These are phyloP conservation scores for Aleadryas rufinucha DNA, from an alignment of 2,113 vertebrate genomes.

Conservation along the genomic window DNA sequence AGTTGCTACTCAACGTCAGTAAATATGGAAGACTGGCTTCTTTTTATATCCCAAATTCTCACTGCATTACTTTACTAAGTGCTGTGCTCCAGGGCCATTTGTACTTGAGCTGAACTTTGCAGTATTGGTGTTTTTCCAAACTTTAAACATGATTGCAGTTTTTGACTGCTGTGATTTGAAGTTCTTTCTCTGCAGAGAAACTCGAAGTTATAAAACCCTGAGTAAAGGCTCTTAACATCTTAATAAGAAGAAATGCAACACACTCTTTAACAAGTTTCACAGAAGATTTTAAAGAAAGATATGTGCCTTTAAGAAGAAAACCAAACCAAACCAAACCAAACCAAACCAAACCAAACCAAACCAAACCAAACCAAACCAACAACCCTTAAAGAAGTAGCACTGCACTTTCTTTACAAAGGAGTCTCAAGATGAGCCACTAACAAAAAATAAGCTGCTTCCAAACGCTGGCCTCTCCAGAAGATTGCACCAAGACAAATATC, in stretches of 20 bases:
- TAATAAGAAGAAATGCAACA: neutral
- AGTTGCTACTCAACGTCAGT: neutral
- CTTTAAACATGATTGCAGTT: neutral
- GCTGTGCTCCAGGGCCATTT: neutral
- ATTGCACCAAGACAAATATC: neutral
- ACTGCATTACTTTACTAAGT: neutral
- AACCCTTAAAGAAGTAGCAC: neutral
- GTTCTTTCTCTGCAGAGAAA: neutral
- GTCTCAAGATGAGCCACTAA: neutral
- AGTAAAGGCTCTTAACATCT: neutral
- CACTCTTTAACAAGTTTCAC: neutral
- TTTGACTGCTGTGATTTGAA: neutral
- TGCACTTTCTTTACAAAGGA: neutral
- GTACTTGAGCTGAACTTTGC: neutral
- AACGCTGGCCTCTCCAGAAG: neutral
- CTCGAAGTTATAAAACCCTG: neutral
- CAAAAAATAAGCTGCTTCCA: neutral
- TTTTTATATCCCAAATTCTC: neutral
- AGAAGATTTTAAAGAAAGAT: neutral
- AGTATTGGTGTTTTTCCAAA: neutral
- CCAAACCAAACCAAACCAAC: neutral
- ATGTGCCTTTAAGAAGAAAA: no score
- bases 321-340: neutral
- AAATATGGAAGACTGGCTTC: neutral
- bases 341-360: neutral